phyloP scores from a whole-genome alignment of 1,140 invertebrate genomes.

The Yoshiicerus persimilis region DNA sequence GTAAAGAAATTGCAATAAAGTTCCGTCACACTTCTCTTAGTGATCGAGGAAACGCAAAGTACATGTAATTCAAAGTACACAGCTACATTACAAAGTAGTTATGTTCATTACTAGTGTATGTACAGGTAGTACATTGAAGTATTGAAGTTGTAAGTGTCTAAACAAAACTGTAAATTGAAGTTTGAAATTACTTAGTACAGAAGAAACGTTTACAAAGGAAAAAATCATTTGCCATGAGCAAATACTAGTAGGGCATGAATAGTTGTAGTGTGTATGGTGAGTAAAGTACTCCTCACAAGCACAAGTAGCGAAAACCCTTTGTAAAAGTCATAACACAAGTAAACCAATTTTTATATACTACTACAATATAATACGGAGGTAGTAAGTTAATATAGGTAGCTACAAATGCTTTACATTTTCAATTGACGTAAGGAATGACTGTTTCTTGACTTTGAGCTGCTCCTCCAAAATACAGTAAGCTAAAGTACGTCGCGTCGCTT shows the following conservation, averaged over 20 bases:
- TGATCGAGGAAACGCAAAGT: not conserved
- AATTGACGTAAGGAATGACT: not conserved
- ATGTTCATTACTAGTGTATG: not conserved
- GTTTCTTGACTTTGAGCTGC: not conserved
- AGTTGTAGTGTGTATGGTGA: not conserved
- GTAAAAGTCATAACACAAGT: not conserved
- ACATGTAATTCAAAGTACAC: not conserved
- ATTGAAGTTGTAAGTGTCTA: not conserved
- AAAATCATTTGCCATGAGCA: not conserved
- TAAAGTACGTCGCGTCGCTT: not conserved
- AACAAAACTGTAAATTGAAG: not conserved
- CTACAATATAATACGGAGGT: too few relatives aligned
- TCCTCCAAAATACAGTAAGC: not conserved
- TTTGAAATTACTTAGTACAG: not conserved
- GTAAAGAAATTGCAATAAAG: not conserved
- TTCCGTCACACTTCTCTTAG: not conserved
- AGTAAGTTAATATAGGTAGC: too few relatives aligned
- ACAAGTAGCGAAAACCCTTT: not conserved
- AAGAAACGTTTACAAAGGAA: not conserved
- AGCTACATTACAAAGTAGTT: not conserved
- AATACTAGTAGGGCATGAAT: not conserved
- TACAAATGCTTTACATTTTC: not conserved
- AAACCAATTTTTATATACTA: too few relatives aligned
- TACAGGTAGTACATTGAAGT: not conserved
- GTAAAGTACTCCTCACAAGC: not conserved